These are phyloP conservation scores for Heliconius sara DNA, from an alignment of 2,888 invertebrate species.

Conservation along the genomic window DNA sequence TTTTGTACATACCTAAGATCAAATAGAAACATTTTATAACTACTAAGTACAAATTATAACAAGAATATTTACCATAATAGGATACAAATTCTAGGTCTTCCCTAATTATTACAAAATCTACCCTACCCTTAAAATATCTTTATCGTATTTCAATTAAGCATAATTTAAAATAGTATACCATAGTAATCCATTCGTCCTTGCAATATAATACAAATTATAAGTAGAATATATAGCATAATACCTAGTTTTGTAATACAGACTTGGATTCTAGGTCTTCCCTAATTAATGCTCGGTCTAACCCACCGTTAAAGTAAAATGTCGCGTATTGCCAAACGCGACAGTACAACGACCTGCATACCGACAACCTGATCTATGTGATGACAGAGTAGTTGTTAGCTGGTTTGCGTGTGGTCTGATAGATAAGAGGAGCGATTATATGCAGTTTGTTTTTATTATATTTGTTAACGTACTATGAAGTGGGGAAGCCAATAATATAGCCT, in stretches of 20 bases:
- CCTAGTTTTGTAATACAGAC: constrained; percentile 54
- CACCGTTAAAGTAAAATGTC: constrained; percentile 64
- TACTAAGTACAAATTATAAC: too few species aligned
- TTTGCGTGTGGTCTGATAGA: constrained; percentile 46
- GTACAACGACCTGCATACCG: constrained; percentile 76
- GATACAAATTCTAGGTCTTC: not conserved
- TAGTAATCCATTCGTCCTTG: constrained; percentile 8
- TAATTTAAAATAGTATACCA: not conserved
- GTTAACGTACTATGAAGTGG: too few species aligned
- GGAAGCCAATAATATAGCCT: too few species aligned
- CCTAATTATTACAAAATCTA: not conserved
- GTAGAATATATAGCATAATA: constrained; percentile 37
- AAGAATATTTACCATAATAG: too few species aligned
- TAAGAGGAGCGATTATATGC: constrained; percentile 9
- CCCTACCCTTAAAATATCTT: not conserved
- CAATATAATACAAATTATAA: constrained; percentile 45
- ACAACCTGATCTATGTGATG: constrained; percentile 78
- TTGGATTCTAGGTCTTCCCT: constrained; percentile 72
- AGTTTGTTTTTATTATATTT: not conserved
- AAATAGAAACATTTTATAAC: too few species aligned
- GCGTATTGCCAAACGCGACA: constrained; percentile 75
- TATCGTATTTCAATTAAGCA: not conserved
- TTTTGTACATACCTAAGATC: too few species aligned
- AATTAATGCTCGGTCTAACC: constrained; percentile 66
- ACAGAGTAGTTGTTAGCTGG: constrained; percentile 72